Evolutionary conservation across 2,888 invertebrate species (phyloP).

Genomic region (Eilema depressum): DNA sequence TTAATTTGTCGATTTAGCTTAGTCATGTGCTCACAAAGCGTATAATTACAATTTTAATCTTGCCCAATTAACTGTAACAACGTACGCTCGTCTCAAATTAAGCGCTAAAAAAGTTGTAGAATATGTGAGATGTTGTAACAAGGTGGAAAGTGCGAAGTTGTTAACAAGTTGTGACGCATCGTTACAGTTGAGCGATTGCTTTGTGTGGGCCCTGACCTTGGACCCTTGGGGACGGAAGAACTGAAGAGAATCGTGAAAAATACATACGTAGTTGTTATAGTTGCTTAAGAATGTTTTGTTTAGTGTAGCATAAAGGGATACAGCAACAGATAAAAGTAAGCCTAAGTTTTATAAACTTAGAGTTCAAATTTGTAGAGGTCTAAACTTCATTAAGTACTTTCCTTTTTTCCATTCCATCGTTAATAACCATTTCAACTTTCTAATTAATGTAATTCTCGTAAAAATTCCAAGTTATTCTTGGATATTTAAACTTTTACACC

Average conservation of each 20-base stretch:
- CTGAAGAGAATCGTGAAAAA: constrained; percentile 26
- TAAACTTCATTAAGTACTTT: neutral
- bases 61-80: neutral
- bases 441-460: neutral
- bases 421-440: neutral
- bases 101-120: constrained; percentile 17
- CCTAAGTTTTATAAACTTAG: neutral
- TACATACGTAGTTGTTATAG: constrained; percentile 14
- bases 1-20: neutral
- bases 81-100: constrained; percentile 9
- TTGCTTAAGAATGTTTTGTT: neutral
- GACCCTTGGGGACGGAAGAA: constrained; percentile 11
- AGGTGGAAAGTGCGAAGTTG: constrained; percentile 34
- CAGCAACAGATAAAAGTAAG: neutral
- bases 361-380: neutral
- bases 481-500: neutral
- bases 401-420: neutral
- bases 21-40: neutral
- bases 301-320: neutral
- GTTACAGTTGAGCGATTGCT: constrained; percentile 36
- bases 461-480: neutral
- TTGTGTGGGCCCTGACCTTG: constrained; percentile 43
- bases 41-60: neutral
- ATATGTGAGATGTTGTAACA: constrained; percentile 36
- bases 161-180: constrained; percentile 40